phyloP scores from a whole-genome alignment of 2,888 invertebrate genomes.

The Machimus atricapillus region DNA sequence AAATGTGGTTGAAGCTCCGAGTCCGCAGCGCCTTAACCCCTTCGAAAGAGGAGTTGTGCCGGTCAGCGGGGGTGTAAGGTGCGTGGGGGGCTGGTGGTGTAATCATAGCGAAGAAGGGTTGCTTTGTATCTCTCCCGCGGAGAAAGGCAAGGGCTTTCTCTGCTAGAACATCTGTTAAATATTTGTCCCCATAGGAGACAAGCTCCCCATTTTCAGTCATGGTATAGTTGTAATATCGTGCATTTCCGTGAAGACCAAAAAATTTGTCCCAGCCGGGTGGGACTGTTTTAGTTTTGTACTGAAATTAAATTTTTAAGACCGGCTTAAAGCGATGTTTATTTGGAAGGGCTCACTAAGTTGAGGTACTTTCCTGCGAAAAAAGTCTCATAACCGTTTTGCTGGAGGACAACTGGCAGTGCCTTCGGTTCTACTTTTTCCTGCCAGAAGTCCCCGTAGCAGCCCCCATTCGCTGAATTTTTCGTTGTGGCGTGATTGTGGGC shows the following conservation, averaged over 20 bases:
- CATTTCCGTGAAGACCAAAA: conserved; percentile 89
- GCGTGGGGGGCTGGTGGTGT: conserved; percentile 88
- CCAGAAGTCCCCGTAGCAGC: conserved; percentile 78
- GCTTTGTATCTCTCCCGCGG: conserved; percentile 7
- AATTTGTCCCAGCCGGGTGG: conserved; percentile 90
- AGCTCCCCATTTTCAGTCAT: conserved; percentile 81
- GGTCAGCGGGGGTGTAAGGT: conserved; percentile 82
- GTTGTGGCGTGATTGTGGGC: conserved; percentile 80
- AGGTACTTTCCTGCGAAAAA: conserved; percentile 95
- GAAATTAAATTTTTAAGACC: neutral
- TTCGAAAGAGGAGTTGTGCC: conserved; percentile 71
- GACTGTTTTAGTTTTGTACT: conserved; percentile 64
- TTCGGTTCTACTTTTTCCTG: conserved; percentile 68
- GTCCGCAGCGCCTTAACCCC: conserved; percentile 70
- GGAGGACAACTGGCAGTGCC: conserved; percentile 74
- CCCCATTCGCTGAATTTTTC: conserved; percentile 81
- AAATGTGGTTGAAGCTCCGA: conserved; percentile 71
- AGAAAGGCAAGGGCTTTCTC: conserved; percentile 53
- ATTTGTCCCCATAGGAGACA: conserved; percentile 71
- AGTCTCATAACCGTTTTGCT: conserved; percentile 74
- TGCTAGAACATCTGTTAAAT: conserved; percentile 84
- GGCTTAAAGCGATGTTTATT: neutral
- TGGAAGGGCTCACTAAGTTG: conserved; percentile 71
- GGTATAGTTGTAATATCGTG: conserved; percentile 89
- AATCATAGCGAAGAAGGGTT: conserved; percentile 80